A percentile compares a stretch with the other conserved stretches of the same genome.
Evolutionary conservation across 2,888 invertebrate genomes (phyloP).

Genomic region (Agelastica alni): DNA sequence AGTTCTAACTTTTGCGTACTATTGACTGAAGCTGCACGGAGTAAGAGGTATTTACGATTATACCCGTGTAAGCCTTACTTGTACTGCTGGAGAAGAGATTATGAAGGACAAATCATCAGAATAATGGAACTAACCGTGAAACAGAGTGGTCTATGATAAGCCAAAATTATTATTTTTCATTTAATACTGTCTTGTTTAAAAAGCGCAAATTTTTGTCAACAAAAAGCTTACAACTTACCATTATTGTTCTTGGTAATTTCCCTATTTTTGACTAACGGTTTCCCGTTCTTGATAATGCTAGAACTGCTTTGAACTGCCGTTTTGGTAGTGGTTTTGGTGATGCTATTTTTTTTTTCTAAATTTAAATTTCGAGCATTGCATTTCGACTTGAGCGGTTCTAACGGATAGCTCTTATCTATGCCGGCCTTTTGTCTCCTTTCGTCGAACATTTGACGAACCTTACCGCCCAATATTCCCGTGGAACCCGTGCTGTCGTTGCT

Average conservation of each 20-base stretch:
- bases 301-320: slow-evolving; percentile 53
- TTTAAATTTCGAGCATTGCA: slow-evolving; percentile 43
- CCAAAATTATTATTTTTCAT: no score
- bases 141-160: no score
- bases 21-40: no score
- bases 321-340: slow-evolving; percentile 49
- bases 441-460: slow-evolving; percentile 83
- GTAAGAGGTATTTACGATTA: no score
- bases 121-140: no score
- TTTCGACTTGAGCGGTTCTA: slow-evolving; percentile 71
- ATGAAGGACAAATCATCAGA: no score
- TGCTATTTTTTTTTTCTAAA: slow-evolving; percentile 49
- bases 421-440: slow-evolving; percentile 76
- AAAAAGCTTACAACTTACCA: slow-evolving; percentile 24
- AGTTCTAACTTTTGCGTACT: no score
- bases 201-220: no score
- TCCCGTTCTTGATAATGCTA: slow-evolving; percentile 54
- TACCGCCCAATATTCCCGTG: slow-evolving; percentile 42
- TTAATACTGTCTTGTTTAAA: no score
- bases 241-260: slow-evolving; percentile 53
- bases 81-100: no score
- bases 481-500: slow-evolving; percentile 53
- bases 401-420: slow-evolving; percentile 80
- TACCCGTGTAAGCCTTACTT: no score
- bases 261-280: slow-evolving; percentile 52